Conservation (phyloP, 1,140 invertebrate species). For the Lanistes nyassanus region DNA sequence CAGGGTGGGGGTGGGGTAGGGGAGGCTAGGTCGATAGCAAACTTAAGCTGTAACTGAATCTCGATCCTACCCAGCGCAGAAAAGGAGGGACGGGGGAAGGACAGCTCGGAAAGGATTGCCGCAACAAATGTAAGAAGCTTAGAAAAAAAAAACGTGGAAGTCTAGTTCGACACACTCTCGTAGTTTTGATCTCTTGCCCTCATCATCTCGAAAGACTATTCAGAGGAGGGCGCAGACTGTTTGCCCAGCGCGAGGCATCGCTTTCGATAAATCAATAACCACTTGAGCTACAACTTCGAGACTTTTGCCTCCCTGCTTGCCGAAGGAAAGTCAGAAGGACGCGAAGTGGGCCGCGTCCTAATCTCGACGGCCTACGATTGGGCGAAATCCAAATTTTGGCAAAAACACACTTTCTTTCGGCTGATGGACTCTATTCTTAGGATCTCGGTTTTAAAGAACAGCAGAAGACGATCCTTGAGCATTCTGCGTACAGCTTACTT, state of each 20-base stretch:
- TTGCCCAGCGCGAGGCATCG: not conserved
- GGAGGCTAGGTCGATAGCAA: not conserved
- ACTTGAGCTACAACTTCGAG: not conserved
- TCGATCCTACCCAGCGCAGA: not conserved
- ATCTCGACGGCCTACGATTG: not conserved
- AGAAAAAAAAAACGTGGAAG: not conserved
- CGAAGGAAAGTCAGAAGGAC: not conserved
- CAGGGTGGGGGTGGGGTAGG: not conserved
- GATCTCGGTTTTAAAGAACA: too few species aligned
- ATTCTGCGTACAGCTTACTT: too few species aligned
- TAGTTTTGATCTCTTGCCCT: slow-evolving; percentile 2
- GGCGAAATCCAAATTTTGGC: not conserved
- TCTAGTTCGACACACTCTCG: not conserved
- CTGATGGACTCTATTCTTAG: too few species aligned
- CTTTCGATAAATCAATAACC: too few species aligned
- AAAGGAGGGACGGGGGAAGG: not conserved
- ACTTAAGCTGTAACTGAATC: not conserved
- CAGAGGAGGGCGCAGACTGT: not conserved
- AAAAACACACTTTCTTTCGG: too few species aligned
- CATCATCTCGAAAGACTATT: slow-evolving; percentile 1
- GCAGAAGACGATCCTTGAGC: too few species aligned
- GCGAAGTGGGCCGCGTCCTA: not conserved
- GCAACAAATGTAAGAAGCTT: not conserved
- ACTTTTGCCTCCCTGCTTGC: not conserved
- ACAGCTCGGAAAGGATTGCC: not conserved